Percentiles rank a stretch among this genome's conserved stretches.
Evolutionary conservation across 1,140 invertebrate genomes (phyloP).

Genomic region (Drosophila kepulauana): DNA sequence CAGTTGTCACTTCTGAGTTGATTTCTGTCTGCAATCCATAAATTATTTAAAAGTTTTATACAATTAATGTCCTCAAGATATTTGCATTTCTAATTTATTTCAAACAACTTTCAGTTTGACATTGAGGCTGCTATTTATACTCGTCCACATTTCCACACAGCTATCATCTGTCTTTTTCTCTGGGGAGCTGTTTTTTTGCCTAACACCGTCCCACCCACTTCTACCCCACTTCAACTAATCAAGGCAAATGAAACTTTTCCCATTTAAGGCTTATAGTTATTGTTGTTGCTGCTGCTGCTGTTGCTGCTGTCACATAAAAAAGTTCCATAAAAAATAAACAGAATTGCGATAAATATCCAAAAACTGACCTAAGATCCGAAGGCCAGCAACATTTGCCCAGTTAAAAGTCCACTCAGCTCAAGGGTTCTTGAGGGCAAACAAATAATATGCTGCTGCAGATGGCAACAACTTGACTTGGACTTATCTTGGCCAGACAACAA

Average conservation of each 20-base stretch:
- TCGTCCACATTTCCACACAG: conserved; percentile 14
- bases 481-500: conserved; percentile 39
- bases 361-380: conserved; percentile 23
- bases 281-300: conserved; percentile 10
- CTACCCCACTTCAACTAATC: conserved; percentile 22
- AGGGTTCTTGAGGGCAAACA: conserved; percentile 20
- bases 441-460: conserved; percentile 26
- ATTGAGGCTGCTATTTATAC: conserved; percentile 28
- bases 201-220: background rate
- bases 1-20: conserved; percentile 7
- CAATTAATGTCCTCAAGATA: conserved; percentile 39
- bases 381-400: conserved; percentile 31
- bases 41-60: conserved; percentile 37
- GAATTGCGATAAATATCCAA: conserved; percentile 40
- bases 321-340: conserved; percentile 24
- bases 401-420: conserved; percentile 13
- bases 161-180: conserved; percentile 21
- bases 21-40: conserved; percentile 8
- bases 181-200: conserved; percentile 3
- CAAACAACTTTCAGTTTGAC: conserved; percentile 28
- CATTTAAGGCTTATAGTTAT: conserved; percentile 38
- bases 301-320: conserved; percentile 34
- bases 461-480: conserved; percentile 27
- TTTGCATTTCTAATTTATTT: conserved; percentile 38
- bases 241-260: conserved; percentile 48